Percentiles rank a stretch among this genome's conserved stretches.
Conservation (phyloP, 2,888 invertebrate genomes). For the Aphodius granarius region DNA sequence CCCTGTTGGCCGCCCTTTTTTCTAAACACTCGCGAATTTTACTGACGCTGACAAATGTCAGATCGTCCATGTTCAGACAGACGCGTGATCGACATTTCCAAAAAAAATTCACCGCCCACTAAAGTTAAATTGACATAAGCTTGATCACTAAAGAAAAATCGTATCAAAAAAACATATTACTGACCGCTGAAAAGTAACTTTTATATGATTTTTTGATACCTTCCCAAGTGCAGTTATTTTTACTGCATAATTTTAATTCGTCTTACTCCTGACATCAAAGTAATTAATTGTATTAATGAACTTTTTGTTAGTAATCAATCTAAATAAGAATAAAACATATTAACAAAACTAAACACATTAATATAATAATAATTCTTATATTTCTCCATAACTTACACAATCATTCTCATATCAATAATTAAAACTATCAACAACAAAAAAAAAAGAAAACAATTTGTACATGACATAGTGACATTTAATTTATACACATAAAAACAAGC, state of each 20-base stretch:
- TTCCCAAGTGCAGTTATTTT: too few species aligned
- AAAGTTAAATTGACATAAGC: background rate
- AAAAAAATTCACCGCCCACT: background rate
- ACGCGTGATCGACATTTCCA: background rate
- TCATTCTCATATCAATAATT: conserved; percentile 21
- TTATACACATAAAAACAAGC: conserved; percentile 1
- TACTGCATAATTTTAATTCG: too few species aligned
- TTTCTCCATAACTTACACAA: conserved; percentile 1
- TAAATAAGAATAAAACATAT: background rate
- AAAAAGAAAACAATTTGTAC: conserved; percentile 28
- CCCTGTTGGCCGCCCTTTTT: conserved; percentile 22
- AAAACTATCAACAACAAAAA: conserved; percentile 27
- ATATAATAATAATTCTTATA: background rate
- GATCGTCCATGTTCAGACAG: conserved; percentile 31
- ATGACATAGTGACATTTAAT: conserved; percentile 14
- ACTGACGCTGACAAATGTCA: conserved; percentile 34
- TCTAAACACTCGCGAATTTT: conserved; percentile 36
- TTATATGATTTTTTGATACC: too few species aligned
- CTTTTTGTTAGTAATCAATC: too few species aligned
- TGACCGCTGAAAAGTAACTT: too few species aligned
- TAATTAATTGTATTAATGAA: too few species aligned
- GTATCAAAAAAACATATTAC: too few species aligned
- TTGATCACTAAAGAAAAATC: too few species aligned
- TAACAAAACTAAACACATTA: background rate
- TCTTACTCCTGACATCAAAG: too few species aligned